Base-by-base conservation (phyloP, 1,140 invertebrate genomes). In the Macrotrachela quadricornifera region DNA sequence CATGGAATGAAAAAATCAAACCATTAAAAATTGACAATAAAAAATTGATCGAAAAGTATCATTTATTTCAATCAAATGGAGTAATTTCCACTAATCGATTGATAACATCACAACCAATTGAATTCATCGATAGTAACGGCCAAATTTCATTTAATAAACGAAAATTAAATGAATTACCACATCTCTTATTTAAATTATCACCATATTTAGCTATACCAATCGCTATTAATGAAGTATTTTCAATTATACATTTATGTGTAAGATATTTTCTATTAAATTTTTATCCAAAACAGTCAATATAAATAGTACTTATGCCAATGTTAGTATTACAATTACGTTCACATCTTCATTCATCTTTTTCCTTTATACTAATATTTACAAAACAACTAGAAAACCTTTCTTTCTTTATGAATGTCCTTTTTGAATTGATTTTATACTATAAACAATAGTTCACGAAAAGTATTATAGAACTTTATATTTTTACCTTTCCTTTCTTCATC, bases 1-100 rank as follows among this genome's bases (percentile, higher is more conserved):
- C 45, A 42, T 54, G 52, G 52, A 42, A 49, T 45, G 42, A 42
- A 6, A 47, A 54, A 30, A 41, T 38, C 13, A 54, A 54, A 38
- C 45, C 45, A 6, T 54, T 44, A 49, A 37, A 54, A 54, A 44
- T 43, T 13, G 45, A 43, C 21, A 38, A 54, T 12, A 39, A 54
- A n/a, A n/a, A n/a, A n/a, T n/a, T n/a, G n/a, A n/a, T n/a, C 41
- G n/a, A 48, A 38, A 43, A 41, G 37, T 43, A 49, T 18, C 48
- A 54, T 18, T 15, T 54, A 0, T 39, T 41, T 13, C 40, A 46
- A 30, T 4, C 10, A 39, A 46, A 3, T 16, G 16, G 17, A 40
- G n/a, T 45, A 11, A 41, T 37, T 36, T 14, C 48, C 40, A 46
- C 46, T 18, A 44, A 17, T 11, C 2, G 45, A 42, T 41, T 40